Evolutionary conservation across 2,888 invertebrate genomes (phyloP).

Genomic region (Dolomedes plantarius): DNA sequence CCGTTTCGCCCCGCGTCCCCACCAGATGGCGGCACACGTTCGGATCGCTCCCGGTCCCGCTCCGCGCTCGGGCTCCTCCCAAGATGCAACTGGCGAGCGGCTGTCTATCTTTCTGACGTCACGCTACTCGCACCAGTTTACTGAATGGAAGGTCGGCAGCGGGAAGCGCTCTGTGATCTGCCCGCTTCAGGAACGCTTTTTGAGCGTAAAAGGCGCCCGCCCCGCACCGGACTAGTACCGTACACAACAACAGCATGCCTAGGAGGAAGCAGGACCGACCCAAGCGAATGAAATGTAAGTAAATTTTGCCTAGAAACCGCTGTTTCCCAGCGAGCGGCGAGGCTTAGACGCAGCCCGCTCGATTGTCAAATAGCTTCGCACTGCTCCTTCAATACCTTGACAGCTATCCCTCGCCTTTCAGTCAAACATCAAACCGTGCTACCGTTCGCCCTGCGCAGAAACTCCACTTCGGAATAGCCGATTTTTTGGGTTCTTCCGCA

Average conservation of each 20-base stretch:
- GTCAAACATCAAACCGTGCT: slow-evolving; percentile 66
- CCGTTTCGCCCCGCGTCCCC: neutral
- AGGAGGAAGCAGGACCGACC: slow-evolving; percentile 71
- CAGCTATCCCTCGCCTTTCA: slow-evolving; percentile 64
- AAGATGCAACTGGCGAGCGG: slow-evolving; percentile 70
- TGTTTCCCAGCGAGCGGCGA: slow-evolving; percentile 20
- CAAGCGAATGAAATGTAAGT: slow-evolving; percentile 72
- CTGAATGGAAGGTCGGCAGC: slow-evolving; percentile 73
- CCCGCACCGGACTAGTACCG: slow-evolving; percentile 48
- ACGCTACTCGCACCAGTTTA: slow-evolving; percentile 71
- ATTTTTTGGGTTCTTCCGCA: neutral
- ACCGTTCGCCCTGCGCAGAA: slow-evolving; percentile 57
- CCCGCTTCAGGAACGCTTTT: slow-evolving; percentile 69
- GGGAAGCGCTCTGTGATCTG: slow-evolving; percentile 71
- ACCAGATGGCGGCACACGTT: slow-evolving; percentile 31
- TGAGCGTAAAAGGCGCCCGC: slow-evolving; percentile 69
- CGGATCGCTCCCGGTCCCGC: neutral
- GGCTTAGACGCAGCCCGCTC: slow-evolving; percentile 43
- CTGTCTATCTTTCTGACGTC: slow-evolving; percentile 73
- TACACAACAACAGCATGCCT: slow-evolving; percentile 62
- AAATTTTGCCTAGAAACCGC: slow-evolving; percentile 24
- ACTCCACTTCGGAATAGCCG: neutral
- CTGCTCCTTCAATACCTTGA: slow-evolving; percentile 64
- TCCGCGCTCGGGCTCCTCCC: slow-evolving; percentile 51
- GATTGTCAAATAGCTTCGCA: slow-evolving; percentile 55